phyloP scores from a whole-genome alignment of 2,888 invertebrate species.

The Chrysotoxum bicinctum region DNA sequence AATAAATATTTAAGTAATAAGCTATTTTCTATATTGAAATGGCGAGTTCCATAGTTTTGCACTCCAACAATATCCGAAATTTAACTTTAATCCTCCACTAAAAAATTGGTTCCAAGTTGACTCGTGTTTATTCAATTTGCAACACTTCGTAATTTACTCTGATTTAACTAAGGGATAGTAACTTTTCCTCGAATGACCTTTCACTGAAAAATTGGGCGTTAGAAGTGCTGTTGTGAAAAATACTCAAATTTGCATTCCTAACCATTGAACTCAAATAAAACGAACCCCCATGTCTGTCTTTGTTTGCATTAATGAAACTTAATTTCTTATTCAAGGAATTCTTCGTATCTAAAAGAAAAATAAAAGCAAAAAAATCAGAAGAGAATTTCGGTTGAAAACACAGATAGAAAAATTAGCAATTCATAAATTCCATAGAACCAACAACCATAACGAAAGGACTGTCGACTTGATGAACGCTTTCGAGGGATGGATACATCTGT shows the following conservation, averaged over 20 bases:
- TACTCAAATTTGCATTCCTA: background rate
- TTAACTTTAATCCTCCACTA: too few species aligned
- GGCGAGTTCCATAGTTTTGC: too few species aligned
- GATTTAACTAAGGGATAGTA: too few species aligned
- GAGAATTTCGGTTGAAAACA: background rate
- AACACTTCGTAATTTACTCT: too few species aligned
- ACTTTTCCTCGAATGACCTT: too few species aligned
- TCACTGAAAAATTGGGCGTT: too few species aligned
- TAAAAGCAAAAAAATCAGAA: background rate
- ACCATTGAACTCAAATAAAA: background rate
- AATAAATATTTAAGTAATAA: too few species aligned
- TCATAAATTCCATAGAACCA: slow-evolving; percentile 16
- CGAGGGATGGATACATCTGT: background rate
- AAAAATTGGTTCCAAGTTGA: too few species aligned
- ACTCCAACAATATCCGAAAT: too few species aligned
- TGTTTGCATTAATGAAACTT: background rate
- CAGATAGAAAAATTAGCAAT: slow-evolving; percentile 22
- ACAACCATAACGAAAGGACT: slow-evolving; percentile 12
- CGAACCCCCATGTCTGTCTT: background rate
- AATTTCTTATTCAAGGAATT: background rate
- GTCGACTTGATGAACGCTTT: slow-evolving; percentile 13
- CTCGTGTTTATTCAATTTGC: too few species aligned
- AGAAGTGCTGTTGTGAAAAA: background rate
- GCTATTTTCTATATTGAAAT: too few species aligned
- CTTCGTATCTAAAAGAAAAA: background rate